These are phyloP conservation scores for Ia io DNA, from an alignment of 2,113 vertebrate genomes.

Conservation along the genomic window DNA sequence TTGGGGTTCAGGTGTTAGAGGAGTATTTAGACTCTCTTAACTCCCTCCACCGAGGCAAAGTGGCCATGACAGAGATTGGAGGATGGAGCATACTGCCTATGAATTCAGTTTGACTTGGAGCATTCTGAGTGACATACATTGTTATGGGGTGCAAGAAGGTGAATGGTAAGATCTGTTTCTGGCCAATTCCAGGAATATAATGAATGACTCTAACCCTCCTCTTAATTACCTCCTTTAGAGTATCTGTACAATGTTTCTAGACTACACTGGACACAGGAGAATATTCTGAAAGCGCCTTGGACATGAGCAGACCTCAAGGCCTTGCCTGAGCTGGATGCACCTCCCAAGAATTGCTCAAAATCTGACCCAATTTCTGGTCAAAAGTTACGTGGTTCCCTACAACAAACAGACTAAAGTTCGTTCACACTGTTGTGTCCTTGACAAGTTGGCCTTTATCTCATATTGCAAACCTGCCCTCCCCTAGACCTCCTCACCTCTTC, in stretches of 20 bases:
- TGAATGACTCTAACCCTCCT: neutral
- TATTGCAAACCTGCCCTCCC: neutral
- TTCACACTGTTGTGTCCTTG: neutral
- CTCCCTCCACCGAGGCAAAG: neutral
- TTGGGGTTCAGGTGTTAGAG: neutral
- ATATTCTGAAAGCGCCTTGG: neutral
- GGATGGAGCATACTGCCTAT: neutral
- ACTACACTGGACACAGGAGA: neutral
- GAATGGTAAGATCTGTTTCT: neutral
- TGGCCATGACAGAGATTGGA: neutral
- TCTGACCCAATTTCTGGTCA: conserved; percentile 11
- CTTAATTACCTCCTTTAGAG: neutral
- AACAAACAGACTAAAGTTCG: conserved; percentile 46
- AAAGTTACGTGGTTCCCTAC: neutral
- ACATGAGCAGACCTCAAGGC: neutral
- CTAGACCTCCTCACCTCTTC: neutral
- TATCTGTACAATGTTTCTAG: neutral
- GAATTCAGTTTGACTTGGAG: neutral
- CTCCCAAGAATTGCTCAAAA: conserved; percentile 19
- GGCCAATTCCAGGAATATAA: neutral
- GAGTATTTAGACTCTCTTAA: neutral
- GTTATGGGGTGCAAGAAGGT: neutral
- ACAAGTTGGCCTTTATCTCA: neutral
- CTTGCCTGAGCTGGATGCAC: neutral
- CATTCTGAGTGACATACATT: neutral